Evolutionary conservation across 2,888 invertebrate species (phyloP).

Genomic region (Amphipoea oculea): DNA sequence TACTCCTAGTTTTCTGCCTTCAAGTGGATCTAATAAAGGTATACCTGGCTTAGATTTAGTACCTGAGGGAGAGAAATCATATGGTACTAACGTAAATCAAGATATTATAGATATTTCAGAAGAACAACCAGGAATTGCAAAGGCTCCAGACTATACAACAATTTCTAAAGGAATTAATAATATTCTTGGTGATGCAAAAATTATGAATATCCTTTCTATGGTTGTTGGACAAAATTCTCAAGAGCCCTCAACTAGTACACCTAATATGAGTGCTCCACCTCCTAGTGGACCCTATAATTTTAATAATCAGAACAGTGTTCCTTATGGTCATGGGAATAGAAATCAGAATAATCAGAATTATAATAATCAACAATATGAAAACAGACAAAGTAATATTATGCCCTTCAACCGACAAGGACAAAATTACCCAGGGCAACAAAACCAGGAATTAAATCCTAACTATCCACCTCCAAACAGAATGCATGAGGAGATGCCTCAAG

Average conservation of each 20-base stretch:
- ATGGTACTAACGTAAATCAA: constrained; percentile 58
- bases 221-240: constrained; percentile 71
- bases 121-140: constrained; percentile 44
- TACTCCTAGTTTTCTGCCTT: constrained; percentile 77
- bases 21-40: constrained; percentile 84
- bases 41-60: constrained; percentile 94
- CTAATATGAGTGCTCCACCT: constrained; percentile 34
- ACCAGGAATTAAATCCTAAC: constrained; percentile 65
- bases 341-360: constrained; percentile 69
- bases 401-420: constrained; percentile 68
- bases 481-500: constrained; percentile 68
- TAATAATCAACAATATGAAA: constrained; percentile 69
- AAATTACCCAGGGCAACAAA: constrained; percentile 67
- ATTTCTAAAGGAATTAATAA: constrained; percentile 91
- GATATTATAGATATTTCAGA: constrained; percentile 84
- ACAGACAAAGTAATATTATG: constrained; percentile 69
- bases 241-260: constrained; percentile 54
- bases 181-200: constrained; percentile 92
- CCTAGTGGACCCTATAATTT: constrained; percentile 51
- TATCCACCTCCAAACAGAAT: constrained; percentile 69
- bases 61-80: constrained; percentile 80
- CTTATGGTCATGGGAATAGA: constrained; percentile 72
- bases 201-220: constrained; percentile 91
- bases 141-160: constrained; percentile 89
- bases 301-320: constrained; percentile 45